Conservation (phyloP, 2,888 invertebrate species). For the Rambutsinella grinnellia region DNA sequence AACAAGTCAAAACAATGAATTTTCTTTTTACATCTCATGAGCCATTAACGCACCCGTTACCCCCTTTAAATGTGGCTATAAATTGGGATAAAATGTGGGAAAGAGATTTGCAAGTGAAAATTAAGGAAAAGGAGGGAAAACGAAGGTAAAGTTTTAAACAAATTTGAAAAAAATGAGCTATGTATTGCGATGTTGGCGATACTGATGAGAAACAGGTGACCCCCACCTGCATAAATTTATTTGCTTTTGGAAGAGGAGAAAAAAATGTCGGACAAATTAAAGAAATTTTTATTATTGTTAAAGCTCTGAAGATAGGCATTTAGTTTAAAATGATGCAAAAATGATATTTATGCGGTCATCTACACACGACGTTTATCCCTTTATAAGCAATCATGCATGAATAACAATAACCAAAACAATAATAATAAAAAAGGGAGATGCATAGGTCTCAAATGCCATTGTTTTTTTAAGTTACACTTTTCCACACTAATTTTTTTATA, state of each 20-base stretch:
- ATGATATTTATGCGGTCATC: too few relatives aligned
- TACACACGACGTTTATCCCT: background rate
- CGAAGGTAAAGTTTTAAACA: slow-evolving; percentile 17
- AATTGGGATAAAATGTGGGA: slow-evolving; percentile 30
- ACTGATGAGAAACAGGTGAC: slow-evolving; percentile 10
- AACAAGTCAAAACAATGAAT: slow-evolving; percentile 41
- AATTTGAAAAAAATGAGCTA: slow-evolving; percentile 22
- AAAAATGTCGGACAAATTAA: slow-evolving; percentile 34
- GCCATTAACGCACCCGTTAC: slow-evolving; percentile 4
- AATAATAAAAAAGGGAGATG: background rate
- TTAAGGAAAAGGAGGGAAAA: slow-evolving; percentile 19
- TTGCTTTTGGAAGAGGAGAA: background rate
- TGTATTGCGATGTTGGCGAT: slow-evolving; percentile 12
- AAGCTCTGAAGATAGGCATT: too few relatives aligned
- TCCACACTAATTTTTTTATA: background rate
- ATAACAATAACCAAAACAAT: background rate
- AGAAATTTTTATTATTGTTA: background rate
- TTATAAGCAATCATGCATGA: background rate
- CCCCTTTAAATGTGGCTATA: slow-evolving; percentile 29
- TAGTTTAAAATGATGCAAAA: background rate
- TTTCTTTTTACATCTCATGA: slow-evolving; percentile 2
- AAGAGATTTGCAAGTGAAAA: slow-evolving; percentile 35
- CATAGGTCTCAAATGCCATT: background rate
- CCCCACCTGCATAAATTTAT: slow-evolving; percentile 14
- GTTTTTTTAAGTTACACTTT: background rate